Base-by-base conservation (phyloP, 2,888 invertebrate genomes). In the Eupeodes luniger region DNA sequence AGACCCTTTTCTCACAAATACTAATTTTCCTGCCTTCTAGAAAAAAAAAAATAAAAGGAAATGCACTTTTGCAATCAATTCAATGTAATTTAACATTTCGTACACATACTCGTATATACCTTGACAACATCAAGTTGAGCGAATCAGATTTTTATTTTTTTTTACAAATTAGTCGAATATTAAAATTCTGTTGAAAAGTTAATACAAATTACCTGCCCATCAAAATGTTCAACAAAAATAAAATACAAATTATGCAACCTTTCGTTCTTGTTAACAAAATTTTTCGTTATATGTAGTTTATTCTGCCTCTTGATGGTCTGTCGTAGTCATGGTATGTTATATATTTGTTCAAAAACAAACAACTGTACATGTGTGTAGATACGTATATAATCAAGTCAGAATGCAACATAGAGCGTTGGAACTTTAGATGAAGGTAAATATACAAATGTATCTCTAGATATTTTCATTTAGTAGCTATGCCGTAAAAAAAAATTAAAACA, bases 91-190 rank as follows among this genome's bases (percentile, higher is more conserved):
- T 53, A 16, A 7, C 0, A 7, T 5, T 40, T 27, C 27, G 2
- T 3, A 27, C 0, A 27, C 9, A 40, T 5, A 9, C 9, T 40
- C 6, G 40, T 40, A 40, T 40, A 40, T 53, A 53, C 27, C 27
- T 27, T 9, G 51, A 53, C 16, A 36, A 34, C 36, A 59, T 14
- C 36, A 14, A 49, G 44, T 66, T 27, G 19, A 49, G 12, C 49
- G 66, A 14, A 49, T 12, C 27, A 27, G 6, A 49, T 27, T 2
- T 66, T 66, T 27, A 27, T 27, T 19, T 19, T 66, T 27, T 40
- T 5, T 40, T 66, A 14, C 27, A 49, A 66, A 47, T 66, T 66
- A 47, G 47, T 49, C 61, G 61, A 62, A 62, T 62, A 16, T 66
- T 66, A 19, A 49, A 47, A 66, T 66, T 12, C 47, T 47, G 47